phyloP scores from a whole-genome alignment of 2,888 invertebrate species.

The Craniophora ligustri region DNA sequence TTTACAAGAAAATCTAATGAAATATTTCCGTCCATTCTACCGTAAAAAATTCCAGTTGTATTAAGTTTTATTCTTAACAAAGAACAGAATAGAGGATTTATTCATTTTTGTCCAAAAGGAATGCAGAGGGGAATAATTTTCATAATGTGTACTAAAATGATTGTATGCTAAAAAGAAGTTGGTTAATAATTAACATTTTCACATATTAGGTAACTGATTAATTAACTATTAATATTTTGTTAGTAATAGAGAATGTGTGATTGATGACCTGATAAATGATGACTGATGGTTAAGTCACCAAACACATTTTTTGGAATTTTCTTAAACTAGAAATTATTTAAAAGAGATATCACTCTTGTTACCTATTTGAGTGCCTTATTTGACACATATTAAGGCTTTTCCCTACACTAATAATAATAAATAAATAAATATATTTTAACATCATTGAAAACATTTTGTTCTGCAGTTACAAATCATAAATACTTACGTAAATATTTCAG shows the following conservation, averaged over 20 bases:
- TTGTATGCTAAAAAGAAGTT: not conserved
- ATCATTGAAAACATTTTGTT: slow-evolving; percentile 18
- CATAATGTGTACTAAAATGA: too few relatives aligned
- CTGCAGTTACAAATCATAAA: not conserved
- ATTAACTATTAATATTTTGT: not conserved
- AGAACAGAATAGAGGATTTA: too few relatives aligned
- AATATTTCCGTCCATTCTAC: too few relatives aligned
- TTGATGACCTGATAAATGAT: not conserved
- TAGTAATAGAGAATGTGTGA: not conserved
- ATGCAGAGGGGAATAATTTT: too few relatives aligned
- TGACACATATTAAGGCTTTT: too few relatives aligned
- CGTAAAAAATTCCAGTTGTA: too few relatives aligned
- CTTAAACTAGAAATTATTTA: not conserved
- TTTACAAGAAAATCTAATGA: too few relatives aligned
- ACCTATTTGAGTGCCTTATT: too few relatives aligned
- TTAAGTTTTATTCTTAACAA: too few relatives aligned
- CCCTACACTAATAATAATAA: too few relatives aligned
- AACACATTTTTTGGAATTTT: not conserved
- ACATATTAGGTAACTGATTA: not conserved
- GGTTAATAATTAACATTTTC: too few relatives aligned
- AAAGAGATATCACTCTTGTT: not conserved
- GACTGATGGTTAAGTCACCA: not conserved
- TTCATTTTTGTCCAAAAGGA: too few relatives aligned
- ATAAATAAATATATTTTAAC: slow-evolving; percentile 11
- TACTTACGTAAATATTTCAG: not conserved